These are phyloP conservation scores for Megathymus violae DNA, from an alignment of 1,140 invertebrate species.

Conservation along the genomic window DNA sequence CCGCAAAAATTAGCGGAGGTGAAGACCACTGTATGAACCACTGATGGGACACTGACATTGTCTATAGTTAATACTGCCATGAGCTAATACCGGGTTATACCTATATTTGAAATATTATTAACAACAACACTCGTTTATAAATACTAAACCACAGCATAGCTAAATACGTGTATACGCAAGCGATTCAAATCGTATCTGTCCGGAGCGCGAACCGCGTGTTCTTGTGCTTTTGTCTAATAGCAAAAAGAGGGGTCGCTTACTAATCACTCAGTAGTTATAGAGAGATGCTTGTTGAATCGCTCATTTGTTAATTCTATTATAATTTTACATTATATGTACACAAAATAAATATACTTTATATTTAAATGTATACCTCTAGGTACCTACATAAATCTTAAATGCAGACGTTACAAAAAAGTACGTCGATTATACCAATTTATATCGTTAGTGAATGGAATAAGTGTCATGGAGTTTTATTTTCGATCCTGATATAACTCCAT, in stretches of 20 bases:
- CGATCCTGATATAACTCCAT: too few species aligned
- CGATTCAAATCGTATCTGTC: constrained; percentile 42
- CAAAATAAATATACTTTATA: too few species aligned
- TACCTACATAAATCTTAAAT: too few species aligned
- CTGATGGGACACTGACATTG: constrained; percentile 65
- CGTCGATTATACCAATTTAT: too few species aligned
- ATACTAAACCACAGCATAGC: constrained; percentile 36
- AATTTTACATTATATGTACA: too few species aligned
- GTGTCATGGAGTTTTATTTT: too few species aligned
- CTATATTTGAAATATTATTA: not conserved
- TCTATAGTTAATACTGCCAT: constrained; percentile 31
- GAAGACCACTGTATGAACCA: constrained; percentile 79
- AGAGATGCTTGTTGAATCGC: not conserved
- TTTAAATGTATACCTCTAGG: too few species aligned
- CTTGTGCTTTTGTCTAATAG: constrained; percentile 36
- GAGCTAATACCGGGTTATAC: constrained; percentile 7
- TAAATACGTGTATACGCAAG: constrained; percentile 47
- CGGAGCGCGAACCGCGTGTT: constrained; percentile 15
- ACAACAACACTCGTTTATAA: not conserved
- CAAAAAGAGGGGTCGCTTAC: constrained; percentile 2
- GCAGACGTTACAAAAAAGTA: too few species aligned
- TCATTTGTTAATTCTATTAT: not conserved
- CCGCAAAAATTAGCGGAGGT: constrained; percentile 60
- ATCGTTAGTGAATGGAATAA: too few species aligned
- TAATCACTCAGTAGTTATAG: not conserved